These are phyloP conservation scores for Trichogramma dendrolimi DNA, from an alignment of 2,888 invertebrate genomes.

Conservation along the genomic window DNA sequence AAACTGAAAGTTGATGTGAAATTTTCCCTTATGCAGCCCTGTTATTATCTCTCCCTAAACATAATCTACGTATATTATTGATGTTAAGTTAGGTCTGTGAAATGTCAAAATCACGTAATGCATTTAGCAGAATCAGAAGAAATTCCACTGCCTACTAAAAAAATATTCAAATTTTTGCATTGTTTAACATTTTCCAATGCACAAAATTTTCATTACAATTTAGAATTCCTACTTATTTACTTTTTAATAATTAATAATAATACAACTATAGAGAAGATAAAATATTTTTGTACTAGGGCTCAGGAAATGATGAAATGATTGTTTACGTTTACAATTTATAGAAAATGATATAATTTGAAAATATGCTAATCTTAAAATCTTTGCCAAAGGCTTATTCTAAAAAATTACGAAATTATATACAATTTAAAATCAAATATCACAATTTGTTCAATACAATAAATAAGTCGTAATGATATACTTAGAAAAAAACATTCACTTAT, in stretches of 20 bases:
- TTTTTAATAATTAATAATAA: background rate
- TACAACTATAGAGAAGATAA: constrained; percentile 5
- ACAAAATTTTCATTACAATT: constrained; percentile 9
- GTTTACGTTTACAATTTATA: no score
- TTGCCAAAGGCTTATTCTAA: background rate
- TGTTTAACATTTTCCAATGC: constrained; percentile 1
- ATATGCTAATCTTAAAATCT: background rate
- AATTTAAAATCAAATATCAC: constrained; percentile 45
- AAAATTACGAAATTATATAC: constrained; percentile 10
- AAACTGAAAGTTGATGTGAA: no score
- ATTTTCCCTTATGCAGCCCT: no score
- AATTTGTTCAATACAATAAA: constrained; percentile 40
- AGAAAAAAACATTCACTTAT: no score
- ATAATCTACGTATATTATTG: no score
- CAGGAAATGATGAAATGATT: no score
- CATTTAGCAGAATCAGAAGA: constrained; percentile 11
- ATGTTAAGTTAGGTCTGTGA: background rate
- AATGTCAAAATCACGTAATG: constrained; percentile 8
- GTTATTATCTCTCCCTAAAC: no score
- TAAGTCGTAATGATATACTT: constrained; percentile 21
- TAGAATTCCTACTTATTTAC: background rate
- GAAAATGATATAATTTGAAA: no score
- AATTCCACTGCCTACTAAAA: constrained; percentile 25
- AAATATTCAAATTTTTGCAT: constrained; percentile 23
- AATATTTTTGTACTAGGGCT: constrained; percentile 19